These are phyloP conservation scores for Stichopus chloronotus DNA, from an alignment of 35 echinoderm and acorn worm species.

Conservation along the genomic window DNA sequence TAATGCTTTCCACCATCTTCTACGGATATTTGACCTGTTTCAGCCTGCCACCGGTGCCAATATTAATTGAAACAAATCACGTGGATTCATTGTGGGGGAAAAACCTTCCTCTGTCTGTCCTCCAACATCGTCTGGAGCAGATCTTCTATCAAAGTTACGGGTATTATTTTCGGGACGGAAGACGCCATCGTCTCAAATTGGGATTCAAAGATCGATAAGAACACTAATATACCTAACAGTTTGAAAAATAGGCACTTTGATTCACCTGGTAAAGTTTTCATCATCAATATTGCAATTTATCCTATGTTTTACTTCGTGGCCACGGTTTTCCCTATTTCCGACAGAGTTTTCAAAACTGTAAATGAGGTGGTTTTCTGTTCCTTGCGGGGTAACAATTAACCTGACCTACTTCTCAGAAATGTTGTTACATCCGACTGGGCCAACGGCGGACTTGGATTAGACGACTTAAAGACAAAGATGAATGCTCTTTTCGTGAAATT, in stretches of 20 bases:
- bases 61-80: neutral
- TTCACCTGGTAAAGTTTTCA: neutral
- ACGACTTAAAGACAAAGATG: too few species aligned
- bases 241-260: neutral
- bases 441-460: too few species aligned
- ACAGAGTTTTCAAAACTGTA: neutral
- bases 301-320: neutral
- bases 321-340: neutral
- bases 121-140: neutral
- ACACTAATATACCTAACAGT: too few species aligned
- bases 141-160: neutral
- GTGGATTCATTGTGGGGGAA: neutral
- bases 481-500: too few species aligned
- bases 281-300: neutral
- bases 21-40: neutral
- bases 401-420: too few species aligned
- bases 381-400: neutral
- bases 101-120: neutral
- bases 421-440: too few species aligned
- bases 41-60: neutral
- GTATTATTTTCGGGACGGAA: neutral
- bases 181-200: neutral
- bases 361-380: neutral
- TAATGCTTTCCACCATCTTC: neutral
- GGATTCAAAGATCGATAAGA: neutral